These are phyloP conservation scores for Hydriomena furcata DNA, from an alignment of 2,888 invertebrate genomes.

Conservation along the genomic window DNA sequence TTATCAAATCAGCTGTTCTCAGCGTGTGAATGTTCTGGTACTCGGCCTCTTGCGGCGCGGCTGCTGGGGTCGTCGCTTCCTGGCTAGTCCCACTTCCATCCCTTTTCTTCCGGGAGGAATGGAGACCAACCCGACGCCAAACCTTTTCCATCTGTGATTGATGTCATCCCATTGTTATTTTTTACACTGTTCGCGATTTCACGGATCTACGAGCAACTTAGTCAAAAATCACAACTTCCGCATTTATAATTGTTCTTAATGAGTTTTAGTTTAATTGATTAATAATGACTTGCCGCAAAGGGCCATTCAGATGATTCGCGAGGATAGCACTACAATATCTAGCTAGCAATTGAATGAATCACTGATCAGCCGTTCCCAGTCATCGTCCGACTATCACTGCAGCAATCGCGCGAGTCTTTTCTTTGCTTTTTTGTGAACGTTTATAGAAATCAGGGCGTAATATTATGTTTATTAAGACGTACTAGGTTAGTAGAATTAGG, in stretches of 20 bases:
- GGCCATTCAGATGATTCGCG: constrained; percentile 32
- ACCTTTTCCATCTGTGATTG: constrained; percentile 82
- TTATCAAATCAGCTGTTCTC: constrained; percentile 79
- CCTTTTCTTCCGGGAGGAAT: constrained; percentile 83
- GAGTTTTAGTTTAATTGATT: constrained; percentile 21
- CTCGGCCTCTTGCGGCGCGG: constrained; percentile 70
- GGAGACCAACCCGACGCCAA: constrained; percentile 83
- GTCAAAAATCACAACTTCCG: neutral
- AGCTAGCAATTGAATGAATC: constrained; percentile 50
- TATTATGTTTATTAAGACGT: constrained; percentile 70
- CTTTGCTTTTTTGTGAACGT: constrained; percentile 22
- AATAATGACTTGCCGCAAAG: constrained; percentile 28
- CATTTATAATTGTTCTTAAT: neutral
- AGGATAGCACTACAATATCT: constrained; percentile 42
- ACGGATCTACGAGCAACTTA: neutral
- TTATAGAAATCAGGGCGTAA: constrained; percentile 53
- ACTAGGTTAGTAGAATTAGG: constrained; percentile 79
- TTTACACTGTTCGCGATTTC: constrained; percentile 32
- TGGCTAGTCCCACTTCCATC: constrained; percentile 80
- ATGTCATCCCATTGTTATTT: constrained; percentile 79
- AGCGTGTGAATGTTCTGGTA: constrained; percentile 79
- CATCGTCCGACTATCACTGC: constrained; percentile 54
- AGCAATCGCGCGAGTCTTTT: constrained; percentile 15
- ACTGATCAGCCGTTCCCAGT: constrained; percentile 66
- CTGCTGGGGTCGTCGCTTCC: constrained; percentile 59